Percentiles rank a stretch among this genome's conserved stretches.
These are phyloP conservation scores for human DNA, from an alignment of 2,113 vertebrate species.

Conservation along the genomic window GRCh38 chr5:34635501-34636000, in stretches of 20 bases:
- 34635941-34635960: not conserved
- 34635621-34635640: no score
- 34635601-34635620: no score
- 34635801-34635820: not conserved
- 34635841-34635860: not conserved
- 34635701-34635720: not conserved
- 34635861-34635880: not conserved
- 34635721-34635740: not conserved
- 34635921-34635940: not conserved
- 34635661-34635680: no score
- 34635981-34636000: not conserved
- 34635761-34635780: not conserved
- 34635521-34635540: no score
- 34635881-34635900: not conserved
- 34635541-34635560: no score
- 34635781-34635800: not conserved
- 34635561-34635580: no score
- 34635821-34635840: not conserved
- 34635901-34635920: not conserved
- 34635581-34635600: no score
- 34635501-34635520: no score
- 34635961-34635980: not conserved
- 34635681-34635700: no score
- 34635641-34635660: no score
- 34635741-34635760: not conserved